These are phyloP conservation scores for Eilema caniola DNA, from an alignment of 2,888 invertebrate genomes.

Conservation along the genomic window DNA sequence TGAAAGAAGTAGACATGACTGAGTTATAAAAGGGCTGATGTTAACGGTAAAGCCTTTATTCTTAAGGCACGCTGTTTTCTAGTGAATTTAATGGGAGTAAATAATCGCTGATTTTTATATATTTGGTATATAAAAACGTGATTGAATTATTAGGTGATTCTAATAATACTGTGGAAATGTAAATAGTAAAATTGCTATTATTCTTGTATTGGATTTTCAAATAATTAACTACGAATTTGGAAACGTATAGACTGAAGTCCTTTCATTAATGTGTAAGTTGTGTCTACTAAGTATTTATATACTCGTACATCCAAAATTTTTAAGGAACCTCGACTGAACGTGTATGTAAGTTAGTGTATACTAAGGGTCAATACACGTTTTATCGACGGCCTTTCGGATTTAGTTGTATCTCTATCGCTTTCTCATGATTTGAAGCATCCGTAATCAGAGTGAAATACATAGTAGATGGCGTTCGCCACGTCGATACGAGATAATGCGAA, in stretches of 20 bases:
- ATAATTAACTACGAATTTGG: neutral
- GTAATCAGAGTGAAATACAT: too few species aligned
- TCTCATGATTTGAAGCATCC: too few species aligned
- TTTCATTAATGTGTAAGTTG: conserved; percentile 24
- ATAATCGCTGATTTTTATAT: conserved; percentile 24
- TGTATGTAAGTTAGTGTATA: conserved; percentile 42
- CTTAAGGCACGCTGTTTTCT: conserved; percentile 3
- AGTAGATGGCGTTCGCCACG: too few species aligned
- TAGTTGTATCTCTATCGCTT: too few species aligned
- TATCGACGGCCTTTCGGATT: too few species aligned
- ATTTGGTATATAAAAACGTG: conserved; percentile 41
- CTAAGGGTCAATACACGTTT: conserved; percentile 14
- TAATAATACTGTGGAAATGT: conserved; percentile 13
- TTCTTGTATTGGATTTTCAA: conserved; percentile 7
- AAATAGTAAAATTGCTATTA: conserved; percentile 10
- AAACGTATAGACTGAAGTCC: neutral
- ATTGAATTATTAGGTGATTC: conserved; percentile 17
- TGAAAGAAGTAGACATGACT: conserved; percentile 36
- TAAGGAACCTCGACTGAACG: conserved; percentile 47
- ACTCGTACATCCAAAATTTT: conserved; percentile 26
- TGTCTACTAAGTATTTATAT: conserved; percentile 21
- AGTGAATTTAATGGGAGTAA: conserved; percentile 6
- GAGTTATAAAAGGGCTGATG: conserved; percentile 33
- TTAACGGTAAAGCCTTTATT: neutral
- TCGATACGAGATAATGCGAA: too few species aligned